These are phyloP conservation scores for Pipistrellus pipistrellus DNA, from an alignment of 2,797 vertebrate species.

Conservation along the genomic window DNA sequence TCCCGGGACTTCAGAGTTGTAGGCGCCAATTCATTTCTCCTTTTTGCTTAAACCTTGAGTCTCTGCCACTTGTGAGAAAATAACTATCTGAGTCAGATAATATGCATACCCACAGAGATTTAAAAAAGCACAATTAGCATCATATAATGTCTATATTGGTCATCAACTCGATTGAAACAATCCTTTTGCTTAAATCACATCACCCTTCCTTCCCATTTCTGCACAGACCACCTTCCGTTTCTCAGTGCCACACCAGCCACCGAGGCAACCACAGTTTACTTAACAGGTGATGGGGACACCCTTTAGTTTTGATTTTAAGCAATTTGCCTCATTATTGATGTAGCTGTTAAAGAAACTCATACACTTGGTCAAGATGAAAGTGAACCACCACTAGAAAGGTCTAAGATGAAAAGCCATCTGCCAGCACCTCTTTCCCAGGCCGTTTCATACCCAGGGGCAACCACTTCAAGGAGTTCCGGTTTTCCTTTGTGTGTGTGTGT, in stretches of 20 bases:
- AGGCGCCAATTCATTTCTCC: not conserved
- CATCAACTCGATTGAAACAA: not conserved
- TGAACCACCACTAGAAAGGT: not conserved
- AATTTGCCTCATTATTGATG: not conserved
- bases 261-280: not conserved
- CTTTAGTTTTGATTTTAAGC: constrained; percentile 7
- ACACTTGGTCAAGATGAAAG: not conserved
- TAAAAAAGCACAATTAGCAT: not conserved
- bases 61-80: not conserved
- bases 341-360: not conserved
- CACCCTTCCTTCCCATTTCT: not conserved
- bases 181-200: not conserved
- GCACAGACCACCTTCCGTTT: not conserved
- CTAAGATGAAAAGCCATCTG: not conserved
- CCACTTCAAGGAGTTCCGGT: not conserved
- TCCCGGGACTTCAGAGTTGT: not conserved
- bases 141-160: not conserved
- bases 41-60: not conserved
- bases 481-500: not conserved
- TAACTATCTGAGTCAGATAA: not conserved
- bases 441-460: not conserved
- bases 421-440: not conserved
- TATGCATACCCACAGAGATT: constrained; percentile 1
- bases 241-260: not conserved
- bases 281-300: not conserved